Evolutionary conservation across 2,113 vertebrate species (phyloP), one percentile per base, ranked within the genome.

Genomic region (Gambusia holbrooki): DNA sequence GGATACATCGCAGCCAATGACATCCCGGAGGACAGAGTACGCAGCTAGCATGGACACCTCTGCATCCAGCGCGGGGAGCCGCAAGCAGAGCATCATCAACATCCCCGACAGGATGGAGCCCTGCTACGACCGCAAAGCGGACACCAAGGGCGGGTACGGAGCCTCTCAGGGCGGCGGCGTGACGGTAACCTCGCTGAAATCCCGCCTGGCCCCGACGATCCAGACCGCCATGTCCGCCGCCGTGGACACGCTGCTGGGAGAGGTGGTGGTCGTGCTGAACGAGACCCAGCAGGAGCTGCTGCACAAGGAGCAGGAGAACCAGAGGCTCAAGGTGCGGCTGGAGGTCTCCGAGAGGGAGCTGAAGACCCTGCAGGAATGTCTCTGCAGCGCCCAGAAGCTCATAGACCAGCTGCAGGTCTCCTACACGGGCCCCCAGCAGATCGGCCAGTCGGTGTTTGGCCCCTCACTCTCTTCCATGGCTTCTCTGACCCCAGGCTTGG

Each of bases 371-470:
- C 94, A 95, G 78, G 94, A 95, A 37, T 95, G 94, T 75, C 83
- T 95, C 63, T 93, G 93, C 33, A 95, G 94, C 7, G 94, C 95
- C 0, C 95, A 95, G 86, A 95, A 94, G 80, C 89, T 95, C 70
- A 94, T 95, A 45, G 95, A 95, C 40, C 95, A 95, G 86, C 93
- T 95, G 0, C 95, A 95, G 82, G 88, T 94, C 19, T 90, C 94
- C 0, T 94, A 94, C 83, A 63, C 85, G 0, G 92, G 86, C 27
- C 48, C 89, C 2, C 85, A 89, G 75, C 66, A 83, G 0, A 29
- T 91, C 0, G 69, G 74, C 0, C 94, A 94, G 80, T 92, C 92
- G 0, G 91, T 91, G 0, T 95, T 94, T 30, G 71, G 88, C 29
- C 87, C 92, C 0, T 89, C 87, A 0, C 77, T 91, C 17, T 88